Evolutionary conservation across 2,888 invertebrate species (phyloP).

Genomic region (Noctua janthe): DNA sequence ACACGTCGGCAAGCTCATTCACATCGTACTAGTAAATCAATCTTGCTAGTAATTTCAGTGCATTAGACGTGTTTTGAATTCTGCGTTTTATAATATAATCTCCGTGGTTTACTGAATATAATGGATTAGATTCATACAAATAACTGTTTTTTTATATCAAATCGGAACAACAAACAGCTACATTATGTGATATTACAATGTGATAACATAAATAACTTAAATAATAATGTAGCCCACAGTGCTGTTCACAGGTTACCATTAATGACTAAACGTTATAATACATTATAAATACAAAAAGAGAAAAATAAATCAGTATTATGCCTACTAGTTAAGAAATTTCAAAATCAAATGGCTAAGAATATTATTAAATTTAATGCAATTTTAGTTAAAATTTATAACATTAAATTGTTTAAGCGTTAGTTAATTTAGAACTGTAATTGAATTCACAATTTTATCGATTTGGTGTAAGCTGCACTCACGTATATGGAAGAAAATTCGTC

Average conservation of each 20-base stretch:
- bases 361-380: too few species aligned
- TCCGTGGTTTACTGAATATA: neutral
- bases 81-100: neutral
- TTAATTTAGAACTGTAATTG: conserved; percentile 5
- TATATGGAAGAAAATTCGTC: neutral
- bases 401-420: neutral
- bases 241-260: too few species aligned
- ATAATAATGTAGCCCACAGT: too few species aligned
- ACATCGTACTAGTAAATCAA: conserved; percentile 38
- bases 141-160: neutral
- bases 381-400: too few species aligned
- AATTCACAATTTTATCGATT: neutral
- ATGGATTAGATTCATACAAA: neutral
- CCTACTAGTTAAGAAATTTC: too few species aligned
- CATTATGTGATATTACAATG: too few species aligned
- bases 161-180: too few species aligned
- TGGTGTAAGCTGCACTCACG: neutral
- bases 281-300: too few species aligned
- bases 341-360: too few species aligned
- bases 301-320: too few species aligned
- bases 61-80: conserved; percentile 19
- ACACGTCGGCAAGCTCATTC: conserved; percentile 32
- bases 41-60: conserved; percentile 20
- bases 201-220: too few species aligned
- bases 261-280: too few species aligned